Conservation (phyloP, 1,140 invertebrate species). For the Sycobia sp. region DNA sequence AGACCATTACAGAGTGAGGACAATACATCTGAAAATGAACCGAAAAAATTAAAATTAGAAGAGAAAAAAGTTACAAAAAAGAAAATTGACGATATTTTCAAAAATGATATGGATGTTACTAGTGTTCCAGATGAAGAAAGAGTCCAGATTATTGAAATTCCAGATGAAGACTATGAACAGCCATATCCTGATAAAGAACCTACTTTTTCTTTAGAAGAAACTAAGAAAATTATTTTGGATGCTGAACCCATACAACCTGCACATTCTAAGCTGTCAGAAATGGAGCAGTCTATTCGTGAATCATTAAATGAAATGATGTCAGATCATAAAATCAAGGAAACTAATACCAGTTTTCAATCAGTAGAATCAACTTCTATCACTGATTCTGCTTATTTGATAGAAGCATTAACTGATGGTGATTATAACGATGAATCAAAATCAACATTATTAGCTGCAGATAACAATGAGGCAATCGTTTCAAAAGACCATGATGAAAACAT, state of each 20-base stretch:
- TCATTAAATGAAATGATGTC: conserved; percentile 49
- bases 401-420: conserved; percentile 30
- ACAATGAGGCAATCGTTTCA: background rate
- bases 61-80: conserved; percentile 20
- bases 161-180: conserved; percentile 55
- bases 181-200: conserved; percentile 47
- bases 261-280: conserved; percentile 36
- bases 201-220: conserved; percentile 49
- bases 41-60: conserved; percentile 23
- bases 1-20: conserved; percentile 40
- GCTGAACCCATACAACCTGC: conserved; percentile 30
- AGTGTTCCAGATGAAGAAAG: conserved; percentile 55
- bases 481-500: conserved; percentile 15
- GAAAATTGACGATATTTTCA: conserved; percentile 20
- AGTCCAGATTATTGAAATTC: conserved; percentile 58
- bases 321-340: conserved; percentile 36
- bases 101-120: conserved; percentile 37
- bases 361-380: conserved; percentile 3
- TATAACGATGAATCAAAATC: conserved; percentile 11
- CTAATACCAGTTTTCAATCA: background rate
- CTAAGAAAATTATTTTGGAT: conserved; percentile 48
- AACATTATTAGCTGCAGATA: background rate
- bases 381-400: conserved; percentile 14
- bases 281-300: conserved; percentile 41
- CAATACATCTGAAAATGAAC: conserved; percentile 37